Evolutionary conservation across 2,113 vertebrate species (phyloP).

Genomic region (Herpetotheres cachinnans): DNA sequence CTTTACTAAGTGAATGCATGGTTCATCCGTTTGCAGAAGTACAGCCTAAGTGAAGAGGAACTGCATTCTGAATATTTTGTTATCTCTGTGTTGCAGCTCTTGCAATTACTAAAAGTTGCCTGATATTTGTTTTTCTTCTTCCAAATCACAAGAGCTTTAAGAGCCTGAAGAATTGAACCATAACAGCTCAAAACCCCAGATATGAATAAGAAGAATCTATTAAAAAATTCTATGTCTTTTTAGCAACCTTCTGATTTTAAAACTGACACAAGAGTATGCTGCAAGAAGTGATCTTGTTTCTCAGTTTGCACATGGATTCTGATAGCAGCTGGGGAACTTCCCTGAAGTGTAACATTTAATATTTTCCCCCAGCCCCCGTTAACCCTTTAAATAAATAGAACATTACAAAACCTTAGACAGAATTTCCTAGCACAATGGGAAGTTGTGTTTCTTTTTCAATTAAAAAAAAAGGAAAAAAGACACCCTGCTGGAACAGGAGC

Average conservation of each 20-base stretch:
- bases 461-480: not conserved
- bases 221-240: not conserved
- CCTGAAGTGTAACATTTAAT: not conserved
- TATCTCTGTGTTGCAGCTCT: slow-evolving; percentile 55
- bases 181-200: slow-evolving; percentile 28
- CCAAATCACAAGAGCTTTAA: slow-evolving; percentile 30
- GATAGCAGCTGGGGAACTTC: not conserved
- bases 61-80: slow-evolving; percentile 6
- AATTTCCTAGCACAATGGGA: not conserved
- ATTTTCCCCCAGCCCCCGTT: not conserved
- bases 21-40: not conserved
- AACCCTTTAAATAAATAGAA: not conserved
- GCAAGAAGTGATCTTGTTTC: not conserved
- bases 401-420: not conserved
- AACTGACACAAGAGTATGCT: not conserved
- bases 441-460: not conserved
- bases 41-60: not conserved
- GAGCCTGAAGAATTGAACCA: slow-evolving; percentile 45
- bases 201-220: slow-evolving; percentile 33
- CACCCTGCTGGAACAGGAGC: not conserved
- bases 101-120: slow-evolving; percentile 44
- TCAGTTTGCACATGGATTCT: not conserved
- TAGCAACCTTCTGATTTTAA: slow-evolving; percentile 27
- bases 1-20: not conserved
- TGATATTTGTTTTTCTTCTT: slow-evolving; percentile 56